Evolutionary conservation across 1,140 invertebrate genomes (phyloP).

Genomic region (Hylaeus anthracinus): DNA sequence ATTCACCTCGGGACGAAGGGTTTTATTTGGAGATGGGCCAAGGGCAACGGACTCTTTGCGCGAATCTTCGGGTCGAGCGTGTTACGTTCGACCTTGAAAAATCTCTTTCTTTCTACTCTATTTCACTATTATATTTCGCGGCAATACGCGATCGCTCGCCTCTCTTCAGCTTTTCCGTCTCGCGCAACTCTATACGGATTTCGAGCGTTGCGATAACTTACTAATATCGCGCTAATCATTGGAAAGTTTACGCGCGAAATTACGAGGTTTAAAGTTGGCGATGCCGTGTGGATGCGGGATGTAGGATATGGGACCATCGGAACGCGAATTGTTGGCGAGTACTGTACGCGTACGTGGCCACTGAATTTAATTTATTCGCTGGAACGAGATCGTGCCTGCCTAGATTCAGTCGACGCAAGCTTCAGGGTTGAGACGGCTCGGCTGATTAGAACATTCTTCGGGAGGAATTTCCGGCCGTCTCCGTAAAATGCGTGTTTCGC

Average conservation of each 20-base stretch:
- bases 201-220: no score
- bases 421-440: slow-evolving; percentile 12
- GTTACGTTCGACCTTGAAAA: slow-evolving; percentile 47
- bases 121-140: no score
- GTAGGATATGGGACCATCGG: no score
- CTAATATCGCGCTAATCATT: no score
- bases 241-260: no score
- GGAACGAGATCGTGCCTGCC: slow-evolving; percentile 8
- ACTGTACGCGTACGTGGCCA: not conserved
- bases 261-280: no score
- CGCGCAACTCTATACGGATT: no score
- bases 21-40: slow-evolving; percentile 69
- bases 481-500: slow-evolving; percentile 1
- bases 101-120: not conserved
- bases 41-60: slow-evolving; percentile 62
- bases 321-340: not conserved
- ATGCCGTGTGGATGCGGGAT: no score
- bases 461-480: slow-evolving; percentile 29
- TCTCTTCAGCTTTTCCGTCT: no score
- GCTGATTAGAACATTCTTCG: slow-evolving; percentile 22
- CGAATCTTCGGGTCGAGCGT: slow-evolving; percentile 17
- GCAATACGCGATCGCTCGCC: no score
- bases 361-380: slow-evolving; percentile 18
- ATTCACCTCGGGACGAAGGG: slow-evolving; percentile 54
- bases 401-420: slow-evolving; percentile 23